Evolutionary conservation across 2,888 invertebrate species (phyloP), one percentile per base, ranked within the genome.

Genomic region (Drosophila greeni): DNA sequence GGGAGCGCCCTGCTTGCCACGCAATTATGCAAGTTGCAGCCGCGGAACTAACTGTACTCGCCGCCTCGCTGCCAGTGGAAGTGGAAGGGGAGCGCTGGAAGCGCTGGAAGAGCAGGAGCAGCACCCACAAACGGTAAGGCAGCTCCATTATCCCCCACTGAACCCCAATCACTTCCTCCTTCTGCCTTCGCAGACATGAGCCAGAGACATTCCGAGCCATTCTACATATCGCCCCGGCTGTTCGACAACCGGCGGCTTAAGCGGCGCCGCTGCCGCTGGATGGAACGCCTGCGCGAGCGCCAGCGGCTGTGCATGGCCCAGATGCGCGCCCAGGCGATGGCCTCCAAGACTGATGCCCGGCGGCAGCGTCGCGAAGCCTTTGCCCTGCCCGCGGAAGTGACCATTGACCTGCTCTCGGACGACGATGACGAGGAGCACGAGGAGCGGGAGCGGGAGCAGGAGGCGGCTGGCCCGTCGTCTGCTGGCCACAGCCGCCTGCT

Each of bases 241-340:
- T 87, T 87, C 58, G 82, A 85, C 60, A 87, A 87, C 61, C 75
- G 85, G 68, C 86, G 87, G 31, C 80, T 87, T n/a, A 86, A 86
- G 59, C 72, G 75, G 33, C 83, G 80, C 26, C 77, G 86, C 56
- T 74, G 70, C 61, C 81, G 72, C 40, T 85, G 84, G 86, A 72
- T 75, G 59, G 73, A 79, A 42, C 75, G 74, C 24, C 56, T 76
- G 61, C 75, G 66, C 18, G 77, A 79, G 14, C 77, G 69, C 11
- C 76, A 73, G 48, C 64, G 67, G 11, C 6, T 59, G 1, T 57
- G 62, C 33, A 57, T 72, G 64, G 57, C 70, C 26, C 66, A 73
- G 37, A 65, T 61, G 70, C 72, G 56, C 18, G 36, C 23, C 16
- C 57, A 43, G 29, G 31, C 59, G 31, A 37, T 56, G 14, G 59